Conservation (phyloP, 2,888 invertebrate species). For the Scaptodrosophila latifasciaeformis region DNA sequence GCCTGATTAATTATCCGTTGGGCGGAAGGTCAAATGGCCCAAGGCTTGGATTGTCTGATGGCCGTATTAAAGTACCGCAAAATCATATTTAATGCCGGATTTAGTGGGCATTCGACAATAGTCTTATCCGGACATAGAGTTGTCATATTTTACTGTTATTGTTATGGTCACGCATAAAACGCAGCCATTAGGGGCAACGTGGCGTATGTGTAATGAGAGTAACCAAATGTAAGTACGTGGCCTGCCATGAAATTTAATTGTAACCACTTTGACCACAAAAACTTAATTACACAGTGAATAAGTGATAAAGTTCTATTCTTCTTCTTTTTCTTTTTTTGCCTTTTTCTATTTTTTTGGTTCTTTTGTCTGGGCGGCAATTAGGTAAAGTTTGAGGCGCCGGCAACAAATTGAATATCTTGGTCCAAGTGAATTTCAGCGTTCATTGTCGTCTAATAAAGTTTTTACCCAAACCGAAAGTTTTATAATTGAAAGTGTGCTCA, state of each 20-base stretch:
- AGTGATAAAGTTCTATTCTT: too few relatives aligned
- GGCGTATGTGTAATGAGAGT: conserved; percentile 7
- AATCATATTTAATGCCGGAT: conserved; percentile 29
- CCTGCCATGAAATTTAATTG: conserved; percentile 56
- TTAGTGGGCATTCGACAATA: conserved; percentile 41
- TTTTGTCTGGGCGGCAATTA: conserved; percentile 12
- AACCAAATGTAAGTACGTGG: neutral
- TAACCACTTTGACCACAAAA: conserved; percentile 40
- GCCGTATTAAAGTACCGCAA: conserved; percentile 9
- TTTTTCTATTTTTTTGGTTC: too few relatives aligned
- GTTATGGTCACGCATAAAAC: conserved; percentile 36
- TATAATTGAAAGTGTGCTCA: too few relatives aligned
- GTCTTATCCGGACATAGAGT: neutral
- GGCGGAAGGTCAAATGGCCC: conserved; percentile 12
- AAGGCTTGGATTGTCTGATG: neutral
- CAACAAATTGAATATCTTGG: too few relatives aligned
- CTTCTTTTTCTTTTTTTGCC: too few relatives aligned
- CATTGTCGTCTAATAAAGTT: too few relatives aligned
- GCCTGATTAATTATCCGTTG: conserved; percentile 54
- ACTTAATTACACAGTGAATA: conserved; percentile 43
- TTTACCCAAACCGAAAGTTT: too few relatives aligned
- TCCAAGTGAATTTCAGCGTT: too few relatives aligned
- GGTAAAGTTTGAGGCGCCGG: neutral
- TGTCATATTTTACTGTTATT: conserved; percentile 24
- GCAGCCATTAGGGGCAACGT: neutral